phyloP scores from a whole-genome alignment of 2,113 vertebrate species.

The Muntiacus reevesi region DNA sequence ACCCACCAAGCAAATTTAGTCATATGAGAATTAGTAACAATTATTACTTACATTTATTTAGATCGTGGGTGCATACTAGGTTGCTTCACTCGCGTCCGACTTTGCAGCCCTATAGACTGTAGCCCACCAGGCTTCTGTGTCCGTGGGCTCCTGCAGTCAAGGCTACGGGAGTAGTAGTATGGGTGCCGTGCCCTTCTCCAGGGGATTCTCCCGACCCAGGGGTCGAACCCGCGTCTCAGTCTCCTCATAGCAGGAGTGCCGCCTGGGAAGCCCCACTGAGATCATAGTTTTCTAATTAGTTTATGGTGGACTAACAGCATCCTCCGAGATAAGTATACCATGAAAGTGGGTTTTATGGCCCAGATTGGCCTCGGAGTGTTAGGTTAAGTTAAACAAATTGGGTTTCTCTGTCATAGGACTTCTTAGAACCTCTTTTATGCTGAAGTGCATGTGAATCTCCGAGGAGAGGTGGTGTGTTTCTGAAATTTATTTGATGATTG shows the following conservation, averaged over 20 bases:
- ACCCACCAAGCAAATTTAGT: neutral
- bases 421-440: neutral
- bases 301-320: neutral
- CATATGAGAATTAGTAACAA: neutral
- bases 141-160: neutral
- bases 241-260: neutral
- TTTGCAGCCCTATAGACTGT: neutral
- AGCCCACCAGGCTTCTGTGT: neutral
- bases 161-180: fast-evolving
- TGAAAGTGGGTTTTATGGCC: neutral
- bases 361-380: neutral
- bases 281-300: neutral
- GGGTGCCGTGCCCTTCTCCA: neutral
- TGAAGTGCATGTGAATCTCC: neutral
- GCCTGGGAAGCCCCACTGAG: neutral
- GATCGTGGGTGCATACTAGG: neutral
- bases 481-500: slow-evolving; percentile 8
- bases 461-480: neutral
- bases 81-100: fast-evolving
- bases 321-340: neutral
- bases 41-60: neutral
- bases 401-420: neutral
- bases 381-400: neutral
- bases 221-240: neutral
- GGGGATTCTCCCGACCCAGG: neutral